phyloP scores from a whole-genome alignment of 1,140 invertebrate genomes.

The Lepidurus arcticus region DNA sequence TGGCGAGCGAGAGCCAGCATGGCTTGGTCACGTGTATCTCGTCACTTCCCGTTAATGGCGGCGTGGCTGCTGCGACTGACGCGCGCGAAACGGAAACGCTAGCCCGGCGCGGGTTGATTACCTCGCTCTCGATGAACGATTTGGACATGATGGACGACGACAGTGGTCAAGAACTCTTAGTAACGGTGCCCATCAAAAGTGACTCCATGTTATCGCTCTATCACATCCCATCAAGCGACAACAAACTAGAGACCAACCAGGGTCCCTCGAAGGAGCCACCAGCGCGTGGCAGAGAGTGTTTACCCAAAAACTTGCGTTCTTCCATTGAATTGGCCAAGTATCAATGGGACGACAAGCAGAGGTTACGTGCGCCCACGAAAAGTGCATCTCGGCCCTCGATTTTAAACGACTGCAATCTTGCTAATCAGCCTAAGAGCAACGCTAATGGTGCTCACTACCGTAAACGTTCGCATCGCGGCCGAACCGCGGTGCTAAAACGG shows the following conservation, averaged over 20 bases:
- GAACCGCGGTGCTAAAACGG: constrained; percentile 23
- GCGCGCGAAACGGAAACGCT: constrained; percentile 12
- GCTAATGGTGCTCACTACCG: not conserved
- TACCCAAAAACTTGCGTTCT: not conserved
- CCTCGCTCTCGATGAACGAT: constrained; percentile 50
- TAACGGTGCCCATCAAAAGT: constrained; percentile 40
- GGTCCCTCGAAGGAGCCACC: not conserved
- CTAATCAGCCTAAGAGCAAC: not conserved
- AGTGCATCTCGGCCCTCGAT: not conserved
- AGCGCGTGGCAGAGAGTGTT: not conserved
- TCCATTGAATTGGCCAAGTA: constrained; percentile 28
- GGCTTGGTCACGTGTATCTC: constrained; percentile 32
- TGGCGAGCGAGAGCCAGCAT: constrained; percentile 1
- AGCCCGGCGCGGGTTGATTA: constrained; percentile 40
- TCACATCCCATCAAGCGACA: constrained; percentile 36
- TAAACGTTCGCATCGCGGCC: constrained; percentile 16
- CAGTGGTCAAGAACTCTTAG: constrained; percentile 38
- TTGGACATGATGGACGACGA: constrained; percentile 44
- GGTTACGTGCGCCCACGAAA: not conserved
- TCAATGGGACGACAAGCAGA: constrained; percentile 20
- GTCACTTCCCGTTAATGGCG: constrained; percentile 32
- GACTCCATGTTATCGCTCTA: constrained; percentile 41
- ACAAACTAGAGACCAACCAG: constrained; percentile 26
- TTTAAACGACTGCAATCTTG: constrained; percentile 19
- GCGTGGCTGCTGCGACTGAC: constrained; percentile 35